Conservation (phyloP, 2,888 invertebrate genomes). For the Drosophila kambysellisi region DNA sequence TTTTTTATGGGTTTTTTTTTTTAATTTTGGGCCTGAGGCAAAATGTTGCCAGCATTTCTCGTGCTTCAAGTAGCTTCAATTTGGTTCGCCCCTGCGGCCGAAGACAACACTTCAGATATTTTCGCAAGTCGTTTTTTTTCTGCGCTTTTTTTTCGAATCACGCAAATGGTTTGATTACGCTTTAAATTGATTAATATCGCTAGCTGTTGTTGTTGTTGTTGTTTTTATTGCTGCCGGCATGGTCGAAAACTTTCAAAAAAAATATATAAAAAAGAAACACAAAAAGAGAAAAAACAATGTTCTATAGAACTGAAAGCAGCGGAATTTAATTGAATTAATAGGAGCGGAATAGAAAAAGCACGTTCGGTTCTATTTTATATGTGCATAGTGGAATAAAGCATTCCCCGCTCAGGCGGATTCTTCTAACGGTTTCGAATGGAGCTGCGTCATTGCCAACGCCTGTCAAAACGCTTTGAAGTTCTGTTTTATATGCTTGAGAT, state of each 20-base stretch:
- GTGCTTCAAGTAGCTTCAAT: constrained; percentile 55
- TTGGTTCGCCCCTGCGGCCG: constrained; percentile 44
- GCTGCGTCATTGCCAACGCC: constrained; percentile 30
- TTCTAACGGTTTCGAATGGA: constrained; percentile 19
- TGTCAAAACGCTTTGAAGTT: constrained; percentile 50
- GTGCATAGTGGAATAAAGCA: constrained; percentile 6
- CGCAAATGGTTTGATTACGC: constrained; percentile 73
- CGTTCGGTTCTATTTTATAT: neutral
- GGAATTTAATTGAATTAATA: constrained; percentile 71
- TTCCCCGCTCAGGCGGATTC: constrained; percentile 25
- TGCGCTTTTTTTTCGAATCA: constrained; percentile 37
- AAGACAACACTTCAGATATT: constrained; percentile 63
- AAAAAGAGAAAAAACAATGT: constrained; percentile 25
- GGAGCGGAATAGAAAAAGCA: constrained; percentile 24
- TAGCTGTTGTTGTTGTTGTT: constrained; percentile 11
- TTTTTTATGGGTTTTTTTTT: constrained; percentile 4
- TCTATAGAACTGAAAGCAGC: constrained; percentile 44
- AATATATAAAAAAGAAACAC: constrained; percentile 14
- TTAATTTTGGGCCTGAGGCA: constrained; percentile 32
- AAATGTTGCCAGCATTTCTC: constrained; percentile 42
- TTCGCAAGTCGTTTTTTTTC: constrained; percentile 43
- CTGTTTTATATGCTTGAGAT: constrained; percentile 59
- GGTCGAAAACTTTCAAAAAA: constrained; percentile 24
- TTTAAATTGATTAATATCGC: constrained; percentile 70
- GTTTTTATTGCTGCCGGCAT: neutral